These are phyloP conservation scores for Morinoia aosen DNA, from an alignment of 2,888 invertebrate species.

Conservation along the genomic window DNA sequence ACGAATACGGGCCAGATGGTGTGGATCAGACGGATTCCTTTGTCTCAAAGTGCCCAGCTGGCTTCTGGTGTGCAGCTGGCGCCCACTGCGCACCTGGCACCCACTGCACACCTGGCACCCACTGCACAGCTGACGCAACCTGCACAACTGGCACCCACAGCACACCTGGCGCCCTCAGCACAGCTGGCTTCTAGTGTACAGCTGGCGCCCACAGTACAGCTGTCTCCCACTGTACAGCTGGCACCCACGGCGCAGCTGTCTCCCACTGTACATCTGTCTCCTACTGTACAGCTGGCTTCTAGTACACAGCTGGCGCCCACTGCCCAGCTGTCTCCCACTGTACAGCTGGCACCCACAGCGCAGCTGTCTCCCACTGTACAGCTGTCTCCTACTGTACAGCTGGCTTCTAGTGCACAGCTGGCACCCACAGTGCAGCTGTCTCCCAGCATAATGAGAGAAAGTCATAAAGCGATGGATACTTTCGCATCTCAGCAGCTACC, in stretches of 20 bases:
- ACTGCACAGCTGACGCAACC: too few species aligned
- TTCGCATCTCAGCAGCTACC: not conserved
- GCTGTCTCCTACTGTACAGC: not conserved
- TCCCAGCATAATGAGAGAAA: not conserved
- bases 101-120: too few species aligned
- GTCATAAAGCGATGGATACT: not conserved
- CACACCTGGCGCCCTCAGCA: too few species aligned
- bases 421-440: not conserved
- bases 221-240: too few species aligned
- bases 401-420: not conserved
- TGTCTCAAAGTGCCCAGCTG: not conserved
- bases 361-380: not conserved
- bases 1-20: slow-evolving; percentile 43
- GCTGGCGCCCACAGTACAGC: too few species aligned
- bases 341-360: not conserved
- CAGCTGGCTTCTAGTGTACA: too few species aligned
- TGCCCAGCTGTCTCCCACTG: not conserved
- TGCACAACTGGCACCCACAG: too few species aligned
- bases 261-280: not conserved
- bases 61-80: not conserved
- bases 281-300: not conserved
- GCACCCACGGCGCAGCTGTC: too few species aligned
- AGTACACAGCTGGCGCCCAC: not conserved
- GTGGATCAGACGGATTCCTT: not conserved
- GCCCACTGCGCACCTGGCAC: not conserved